These are phyloP conservation scores for Nasua narica DNA, from an alignment of 2,797 vertebrate genomes.

Conservation along the genomic window DNA sequence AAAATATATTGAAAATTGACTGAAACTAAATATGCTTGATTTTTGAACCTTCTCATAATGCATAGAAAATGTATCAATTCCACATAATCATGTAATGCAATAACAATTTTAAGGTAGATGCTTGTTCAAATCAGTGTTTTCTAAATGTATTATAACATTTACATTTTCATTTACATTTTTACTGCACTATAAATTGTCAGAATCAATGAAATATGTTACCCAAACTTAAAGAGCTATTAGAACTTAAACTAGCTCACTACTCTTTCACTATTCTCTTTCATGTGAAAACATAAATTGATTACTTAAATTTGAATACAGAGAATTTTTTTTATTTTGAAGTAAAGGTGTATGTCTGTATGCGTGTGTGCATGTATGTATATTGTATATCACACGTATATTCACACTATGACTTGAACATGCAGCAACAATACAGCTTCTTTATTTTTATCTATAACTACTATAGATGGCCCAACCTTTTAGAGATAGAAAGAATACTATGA, in stretches of 20 bases:
- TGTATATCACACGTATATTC: background rate
- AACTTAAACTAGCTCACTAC: background rate
- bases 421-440: background rate
- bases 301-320: background rate
- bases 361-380: background rate
- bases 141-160: background rate
- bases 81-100: background rate
- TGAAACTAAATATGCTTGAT: background rate
- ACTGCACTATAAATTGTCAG: background rate
- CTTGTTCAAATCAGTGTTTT: background rate
- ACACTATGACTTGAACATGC: background rate
- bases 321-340: background rate
- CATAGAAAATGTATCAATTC: background rate
- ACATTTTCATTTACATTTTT: conserved; percentile 34
- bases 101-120: background rate
- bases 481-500: background rate
- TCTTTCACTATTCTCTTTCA: background rate
- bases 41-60: background rate
- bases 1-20: background rate
- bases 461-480: background rate
- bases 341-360: background rate
- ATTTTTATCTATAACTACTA: background rate
- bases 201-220: background rate
- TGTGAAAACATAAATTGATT: background rate
- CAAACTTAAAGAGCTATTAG: background rate